phyloP scores from a whole-genome alignment of 1,140 invertebrate species.

The Scylla paramamosain region DNA sequence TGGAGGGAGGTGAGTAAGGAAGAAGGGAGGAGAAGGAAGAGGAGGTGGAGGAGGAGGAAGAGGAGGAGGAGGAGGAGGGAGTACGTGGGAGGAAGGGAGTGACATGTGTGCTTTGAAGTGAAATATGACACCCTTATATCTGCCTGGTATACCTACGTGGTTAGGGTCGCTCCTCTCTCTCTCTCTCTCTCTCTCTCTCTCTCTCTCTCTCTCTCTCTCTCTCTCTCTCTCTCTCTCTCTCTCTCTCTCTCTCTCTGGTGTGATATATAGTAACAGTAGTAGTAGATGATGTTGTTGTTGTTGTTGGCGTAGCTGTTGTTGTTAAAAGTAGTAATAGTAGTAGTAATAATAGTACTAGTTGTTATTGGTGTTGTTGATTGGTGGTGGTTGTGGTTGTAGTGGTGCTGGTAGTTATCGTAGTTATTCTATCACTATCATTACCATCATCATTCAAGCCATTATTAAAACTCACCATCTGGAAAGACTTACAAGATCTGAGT shows the following conservation, averaged over 20 bases:
- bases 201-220: not conserved
- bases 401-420: not conserved
- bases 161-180: not conserved
- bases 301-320: not conserved
- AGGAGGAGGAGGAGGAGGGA: not conserved
- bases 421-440: no score
- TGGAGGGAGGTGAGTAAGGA: not conserved
- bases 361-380: not conserved
- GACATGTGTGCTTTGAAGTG: constrained; percentile 3
- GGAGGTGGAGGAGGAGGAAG: not conserved
- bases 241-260: not conserved
- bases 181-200: constrained; percentile 17
- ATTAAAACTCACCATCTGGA: no score
- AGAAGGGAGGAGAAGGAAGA: not conserved
- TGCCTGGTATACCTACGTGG: not conserved
- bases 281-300: no score
- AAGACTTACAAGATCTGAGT: no score
- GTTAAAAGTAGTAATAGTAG: not conserved
- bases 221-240: not conserved
- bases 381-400: not conserved
- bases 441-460: no score
- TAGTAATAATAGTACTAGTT: not conserved
- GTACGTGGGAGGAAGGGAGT: not conserved
- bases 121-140: constrained; percentile 15
- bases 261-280: no score